Conservation (phyloP, 1,140 invertebrate species). For the Brachionus angularis region DNA sequence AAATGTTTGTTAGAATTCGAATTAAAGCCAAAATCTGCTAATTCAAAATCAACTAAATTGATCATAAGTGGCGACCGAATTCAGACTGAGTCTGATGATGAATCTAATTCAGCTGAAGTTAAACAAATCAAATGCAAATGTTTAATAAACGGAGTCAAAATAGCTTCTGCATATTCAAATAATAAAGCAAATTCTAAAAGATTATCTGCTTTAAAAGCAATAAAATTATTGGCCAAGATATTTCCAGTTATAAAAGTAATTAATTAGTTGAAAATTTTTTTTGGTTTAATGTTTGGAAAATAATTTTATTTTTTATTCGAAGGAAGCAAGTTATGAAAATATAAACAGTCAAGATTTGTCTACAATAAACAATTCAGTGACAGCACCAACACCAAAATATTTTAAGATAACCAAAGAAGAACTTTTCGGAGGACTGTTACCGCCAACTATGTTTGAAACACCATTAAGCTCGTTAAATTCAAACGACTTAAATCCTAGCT, state of each 20-base stretch:
- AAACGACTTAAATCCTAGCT: too few species aligned
- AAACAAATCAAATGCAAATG: constrained; percentile 37
- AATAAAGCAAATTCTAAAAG: constrained; percentile 8
- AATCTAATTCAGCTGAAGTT: background rate
- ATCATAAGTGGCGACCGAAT: constrained; percentile 6
- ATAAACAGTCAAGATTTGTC: background rate
- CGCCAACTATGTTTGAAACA: constrained; percentile 4
- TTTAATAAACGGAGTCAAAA: constrained; percentile 12
- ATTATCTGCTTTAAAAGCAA: constrained; percentile 25
- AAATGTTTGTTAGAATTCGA: constrained; percentile 24
- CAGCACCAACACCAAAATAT: background rate
- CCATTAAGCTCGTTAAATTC: background rate
- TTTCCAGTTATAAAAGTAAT: constrained; percentile 36
- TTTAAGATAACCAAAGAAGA: background rate
- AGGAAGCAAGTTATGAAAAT: constrained; percentile 33
- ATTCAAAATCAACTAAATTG: background rate
- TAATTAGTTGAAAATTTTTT: background rate
- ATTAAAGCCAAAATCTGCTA: background rate
- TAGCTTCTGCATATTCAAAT: background rate
- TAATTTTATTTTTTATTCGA: background rate
- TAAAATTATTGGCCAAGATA: constrained; percentile 8
- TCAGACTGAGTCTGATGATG: background rate
- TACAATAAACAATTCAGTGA: background rate
- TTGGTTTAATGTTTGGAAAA: background rate
- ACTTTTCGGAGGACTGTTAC: background rate